Evolutionary conservation across 2,888 invertebrate species (phyloP).

Genomic region (Archaeoteleia sp.): DNA sequence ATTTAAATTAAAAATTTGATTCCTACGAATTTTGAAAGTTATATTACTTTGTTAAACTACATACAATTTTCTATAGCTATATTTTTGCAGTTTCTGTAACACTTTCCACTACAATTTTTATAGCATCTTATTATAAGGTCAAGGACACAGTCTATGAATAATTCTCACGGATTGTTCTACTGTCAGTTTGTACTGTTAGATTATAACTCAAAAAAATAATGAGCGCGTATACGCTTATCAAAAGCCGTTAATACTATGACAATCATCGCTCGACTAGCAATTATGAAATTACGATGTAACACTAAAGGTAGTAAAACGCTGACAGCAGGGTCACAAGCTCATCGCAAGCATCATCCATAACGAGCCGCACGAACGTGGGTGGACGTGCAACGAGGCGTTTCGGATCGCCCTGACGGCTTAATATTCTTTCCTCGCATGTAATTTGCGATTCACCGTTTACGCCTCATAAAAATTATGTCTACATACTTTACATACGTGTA

Average conservation of each 20-base stretch:
- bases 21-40: no score
- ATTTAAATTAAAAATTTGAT: no score
- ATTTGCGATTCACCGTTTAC: constrained; percentile 54
- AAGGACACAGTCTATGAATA: constrained; percentile 42
- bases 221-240: constrained; percentile 23
- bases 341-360: constrained; percentile 55
- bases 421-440: constrained; percentile 62
- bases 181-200: constrained; percentile 12
- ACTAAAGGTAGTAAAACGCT: constrained; percentile 66
- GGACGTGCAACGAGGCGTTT: constrained; percentile 59
- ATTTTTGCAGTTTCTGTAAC: no score
- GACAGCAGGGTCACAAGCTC: constrained; percentile 65
- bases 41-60: no score
- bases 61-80: no score
- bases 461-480: constrained; percentile 56
- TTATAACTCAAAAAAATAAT: constrained; percentile 6
- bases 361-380: constrained; percentile 62
- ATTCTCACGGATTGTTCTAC: constrained; percentile 26
- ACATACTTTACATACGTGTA: constrained; percentile 40
- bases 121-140: no score
- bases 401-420: constrained; percentile 64
- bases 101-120: no score
- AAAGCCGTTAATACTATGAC: constrained; percentile 64
- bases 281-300: constrained; percentile 70
- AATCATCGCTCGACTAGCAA: constrained; percentile 63